These are phyloP conservation scores for Limnephilus marmoratus DNA, from an alignment of 2,888 invertebrate genomes.

Conservation along the genomic window DNA sequence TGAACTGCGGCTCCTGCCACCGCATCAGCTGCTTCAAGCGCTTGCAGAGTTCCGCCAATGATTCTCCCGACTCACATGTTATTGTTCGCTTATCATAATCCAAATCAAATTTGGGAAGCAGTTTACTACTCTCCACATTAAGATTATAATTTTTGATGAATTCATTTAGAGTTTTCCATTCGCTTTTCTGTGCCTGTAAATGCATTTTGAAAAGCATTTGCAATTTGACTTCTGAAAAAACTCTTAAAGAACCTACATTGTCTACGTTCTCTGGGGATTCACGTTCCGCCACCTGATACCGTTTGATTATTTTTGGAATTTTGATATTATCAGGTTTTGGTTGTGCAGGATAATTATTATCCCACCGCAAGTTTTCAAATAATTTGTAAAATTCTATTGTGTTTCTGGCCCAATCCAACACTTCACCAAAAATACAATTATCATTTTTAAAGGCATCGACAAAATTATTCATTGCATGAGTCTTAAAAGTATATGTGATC, in stretches of 20 bases:
- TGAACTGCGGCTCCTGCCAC: neutral
- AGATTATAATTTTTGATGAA: neutral
- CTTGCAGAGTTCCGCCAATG: neutral
- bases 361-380: neutral
- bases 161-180: neutral
- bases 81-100: neutral
- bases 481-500: too few species aligned
- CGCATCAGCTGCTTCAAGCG: neutral
- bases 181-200: neutral
- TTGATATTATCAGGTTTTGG: too few species aligned
- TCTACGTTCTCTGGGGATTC: neutral
- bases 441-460: neutral
- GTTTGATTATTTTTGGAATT: neutral
- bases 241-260: neutral
- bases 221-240: neutral
- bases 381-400: neutral
- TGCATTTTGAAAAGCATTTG: neutral
- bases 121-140: neutral
- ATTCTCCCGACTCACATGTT: neutral
- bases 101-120: neutral
- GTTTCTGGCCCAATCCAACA: neutral
- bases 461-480: neutral
- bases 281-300: neutral
- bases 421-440: neutral
- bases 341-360: too few species aligned